Base-by-base conservation (phyloP, 2,888 invertebrate genomes). In the Germaria angustata region DNA sequence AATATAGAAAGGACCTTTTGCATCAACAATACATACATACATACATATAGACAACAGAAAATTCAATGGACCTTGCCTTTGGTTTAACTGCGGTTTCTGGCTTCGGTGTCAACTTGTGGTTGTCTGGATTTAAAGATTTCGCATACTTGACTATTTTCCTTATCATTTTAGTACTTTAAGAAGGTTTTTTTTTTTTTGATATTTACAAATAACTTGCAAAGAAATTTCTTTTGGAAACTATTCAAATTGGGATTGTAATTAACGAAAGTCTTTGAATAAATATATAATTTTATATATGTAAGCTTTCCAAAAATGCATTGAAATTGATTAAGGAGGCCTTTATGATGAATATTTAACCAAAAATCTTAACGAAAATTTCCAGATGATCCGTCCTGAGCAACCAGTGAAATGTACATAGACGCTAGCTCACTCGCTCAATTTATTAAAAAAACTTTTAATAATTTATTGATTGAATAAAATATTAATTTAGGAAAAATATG, bases 261-360 rank as follows among this genome's bases (percentile, higher is more conserved):
- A 73, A 73, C 63, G 51, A 80, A 24, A 68, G 32, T 28, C 3
- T n/a, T n/a, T n/a, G n/a, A n/a, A n/a, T n/a, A n/a, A n/a, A n/a
- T n/a, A n/a, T n/a, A n/a, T n/a, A n/a, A n/a, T n/a, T n/a, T n/a
- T n/a, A n/a, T n/a, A n/a, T n/a, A n/a, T n/a, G n/a, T n/a, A n/a
- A n/a, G n/a, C n/a, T n/a, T n/a, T n/a, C n/a, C n/a, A n/a, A n/a
- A n/a, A n/a, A n/a, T n/a, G n/a, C n/a, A n/a, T n/a, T n/a, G n/a
- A n/a, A n/a, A n/a, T n/a, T n/a, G n/a, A n/a, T n/a, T n/a, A n/a
- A n/a, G n/a, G n/a, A n/a, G n/a, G n/a, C n/a, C n/a, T n/a, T n/a
- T n/a, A n/a, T n/a, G n/a, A n/a, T n/a, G n/a, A n/a, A n/a, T n/a
- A n/a, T n/a, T n/a, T n/a, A n/a, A n/a, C n/a, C n/a, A n/a, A n/a